phyloP scores from a whole-genome alignment of 2,797 vertebrate genomes.

The Smutsia gigantea region DNA sequence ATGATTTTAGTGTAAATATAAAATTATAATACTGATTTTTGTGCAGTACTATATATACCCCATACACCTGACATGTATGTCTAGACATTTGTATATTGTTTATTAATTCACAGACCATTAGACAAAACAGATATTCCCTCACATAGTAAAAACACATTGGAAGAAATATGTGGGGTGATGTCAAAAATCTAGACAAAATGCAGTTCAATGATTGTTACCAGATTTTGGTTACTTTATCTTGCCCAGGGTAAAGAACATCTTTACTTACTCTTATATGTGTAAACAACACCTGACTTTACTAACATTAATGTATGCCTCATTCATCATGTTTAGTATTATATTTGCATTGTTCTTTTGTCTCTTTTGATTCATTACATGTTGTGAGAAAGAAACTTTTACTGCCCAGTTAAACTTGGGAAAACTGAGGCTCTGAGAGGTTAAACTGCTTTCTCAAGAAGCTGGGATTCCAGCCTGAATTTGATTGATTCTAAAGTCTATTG shows the following conservation, averaged over 20 bases:
- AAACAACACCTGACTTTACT: background rate
- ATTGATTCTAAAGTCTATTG: background rate
- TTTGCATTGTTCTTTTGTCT: background rate
- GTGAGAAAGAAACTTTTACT: background rate
- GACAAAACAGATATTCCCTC: background rate
- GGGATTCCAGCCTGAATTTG: background rate
- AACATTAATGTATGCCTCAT: background rate
- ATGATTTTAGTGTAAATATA: background rate
- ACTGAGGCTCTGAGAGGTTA: background rate
- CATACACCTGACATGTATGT: accelerated
- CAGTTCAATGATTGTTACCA: background rate
- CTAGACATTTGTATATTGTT: background rate
- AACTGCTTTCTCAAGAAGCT: background rate
- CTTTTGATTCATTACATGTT: background rate
- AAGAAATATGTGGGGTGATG: background rate
- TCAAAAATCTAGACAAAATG: background rate
- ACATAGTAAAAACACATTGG: background rate
- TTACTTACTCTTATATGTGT: background rate
- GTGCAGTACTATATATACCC: accelerated
- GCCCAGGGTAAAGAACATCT: background rate
- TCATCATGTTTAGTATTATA: background rate
- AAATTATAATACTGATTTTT: background rate
- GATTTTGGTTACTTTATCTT: background rate
- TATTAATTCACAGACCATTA: background rate
- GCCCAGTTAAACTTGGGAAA: background rate